These are phyloP conservation scores for Seriola rivoliana DNA, from an alignment of 2,113 vertebrate species.

Conservation along the genomic window DNA sequence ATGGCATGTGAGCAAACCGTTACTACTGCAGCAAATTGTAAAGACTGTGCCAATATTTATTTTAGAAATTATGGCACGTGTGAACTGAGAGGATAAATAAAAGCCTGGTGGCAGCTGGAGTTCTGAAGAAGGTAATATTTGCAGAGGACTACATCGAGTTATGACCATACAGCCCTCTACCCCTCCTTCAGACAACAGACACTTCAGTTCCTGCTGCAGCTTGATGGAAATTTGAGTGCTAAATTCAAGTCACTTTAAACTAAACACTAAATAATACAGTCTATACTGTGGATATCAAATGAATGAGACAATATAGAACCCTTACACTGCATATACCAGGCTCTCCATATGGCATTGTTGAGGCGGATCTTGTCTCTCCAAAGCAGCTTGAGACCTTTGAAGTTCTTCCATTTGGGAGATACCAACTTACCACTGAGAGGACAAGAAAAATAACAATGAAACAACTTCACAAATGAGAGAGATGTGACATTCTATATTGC, in stretches of 20 bases:
- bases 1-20: neutral
- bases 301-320: neutral
- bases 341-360: slow-evolving; percentile 99
- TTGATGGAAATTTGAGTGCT: neutral
- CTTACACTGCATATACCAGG: slow-evolving; percentile 99
- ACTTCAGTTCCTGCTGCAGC: neutral
- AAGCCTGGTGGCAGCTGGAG: too few relatives aligned
- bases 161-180: too few relatives aligned
- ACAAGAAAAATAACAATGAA: neutral
- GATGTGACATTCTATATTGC: neutral
- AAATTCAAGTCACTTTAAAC: neutral
- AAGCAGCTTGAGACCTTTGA: slow-evolving; percentile 96
- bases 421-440: slow-evolving; percentile 94
- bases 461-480: neutral
- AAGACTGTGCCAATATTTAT: neutral
- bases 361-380: slow-evolving; percentile 99
- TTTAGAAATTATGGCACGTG: too few relatives aligned
- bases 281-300: neutral
- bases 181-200: too few relatives aligned
- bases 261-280: neutral
- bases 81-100: too few relatives aligned
- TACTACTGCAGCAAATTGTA: neutral
- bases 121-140: too few relatives aligned
- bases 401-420: slow-evolving; percentile 99
- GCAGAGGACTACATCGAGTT: too few relatives aligned